A percentile compares a stretch with the other conserved stretches of the same genome.
Evolutionary conservation across 2,113 vertebrate genomes (phyloP).

Genomic region (Sigmodon hispidus): DNA sequence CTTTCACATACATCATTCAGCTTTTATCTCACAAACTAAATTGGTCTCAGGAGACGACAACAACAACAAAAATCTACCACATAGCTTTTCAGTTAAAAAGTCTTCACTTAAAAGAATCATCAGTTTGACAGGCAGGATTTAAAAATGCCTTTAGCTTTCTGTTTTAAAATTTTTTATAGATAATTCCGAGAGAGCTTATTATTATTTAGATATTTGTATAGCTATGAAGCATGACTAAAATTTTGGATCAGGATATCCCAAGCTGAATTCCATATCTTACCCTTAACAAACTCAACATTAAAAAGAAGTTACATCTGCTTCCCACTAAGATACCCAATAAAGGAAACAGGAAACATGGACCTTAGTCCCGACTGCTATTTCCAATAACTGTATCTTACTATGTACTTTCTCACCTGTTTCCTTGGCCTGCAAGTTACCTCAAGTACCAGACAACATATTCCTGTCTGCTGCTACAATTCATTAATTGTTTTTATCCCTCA

Average conservation of each 20-base stretch:
- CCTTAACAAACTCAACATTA: neutral
- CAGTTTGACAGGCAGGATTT: constrained; percentile 4
- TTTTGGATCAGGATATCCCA: neutral
- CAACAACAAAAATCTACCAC: neutral
- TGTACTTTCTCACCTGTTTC: neutral
- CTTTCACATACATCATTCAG: neutral
- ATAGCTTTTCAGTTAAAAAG: neutral
- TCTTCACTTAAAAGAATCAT: constrained; percentile 4
- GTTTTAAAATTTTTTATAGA: neutral
- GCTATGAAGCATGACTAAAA: neutral
- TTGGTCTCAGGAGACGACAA: neutral
- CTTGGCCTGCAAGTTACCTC: neutral
- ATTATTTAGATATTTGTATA: constrained; percentile 15
- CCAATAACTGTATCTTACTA: neutral
- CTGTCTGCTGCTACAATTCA: neutral
- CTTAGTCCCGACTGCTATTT: neutral
- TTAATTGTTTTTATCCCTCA: neutral
- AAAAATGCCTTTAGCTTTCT: constrained; percentile 4
- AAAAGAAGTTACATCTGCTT: neutral
- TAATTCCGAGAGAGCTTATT: neutral
- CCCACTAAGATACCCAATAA: neutral
- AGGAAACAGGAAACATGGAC: neutral
- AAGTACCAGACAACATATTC: neutral
- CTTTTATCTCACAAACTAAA: constrained; percentile 22
- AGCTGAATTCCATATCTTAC: neutral